A percentile compares a stretch with the other conserved stretches of the same genome.
Conservation (phyloP, 92 coral and sea anemone genomes). For the Paramuricea clavata region DNA sequence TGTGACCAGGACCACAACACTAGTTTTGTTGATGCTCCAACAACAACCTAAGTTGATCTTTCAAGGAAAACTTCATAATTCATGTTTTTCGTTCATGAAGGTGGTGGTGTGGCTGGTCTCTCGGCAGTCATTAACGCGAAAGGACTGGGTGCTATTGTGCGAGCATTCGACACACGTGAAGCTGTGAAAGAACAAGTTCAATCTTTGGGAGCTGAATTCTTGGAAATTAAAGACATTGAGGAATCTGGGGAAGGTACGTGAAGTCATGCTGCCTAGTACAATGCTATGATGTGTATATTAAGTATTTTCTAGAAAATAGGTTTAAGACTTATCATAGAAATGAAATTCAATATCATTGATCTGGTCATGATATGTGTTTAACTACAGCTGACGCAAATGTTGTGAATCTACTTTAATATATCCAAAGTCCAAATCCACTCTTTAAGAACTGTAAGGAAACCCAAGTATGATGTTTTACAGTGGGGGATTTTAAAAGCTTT, state of each 20-base stretch:
- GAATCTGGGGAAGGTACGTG: constrained; percentile 95
- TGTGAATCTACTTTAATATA: too few species aligned
- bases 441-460: too few species aligned
- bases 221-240: constrained; percentile 88
- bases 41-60: too few species aligned
- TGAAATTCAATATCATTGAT: too few species aligned
- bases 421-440: too few species aligned
- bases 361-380: too few species aligned
- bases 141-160: constrained; percentile 98
- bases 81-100: constrained; percentile 36
- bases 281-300: neutral
- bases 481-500: too few species aligned
- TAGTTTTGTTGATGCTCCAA: too few species aligned
- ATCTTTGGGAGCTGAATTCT: constrained; percentile 97
- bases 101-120: constrained; percentile 99
- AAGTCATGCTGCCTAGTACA: neutral
- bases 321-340: too few species aligned
- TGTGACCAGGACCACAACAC: too few species aligned
- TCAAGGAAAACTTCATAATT: neutral
- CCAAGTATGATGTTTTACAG: too few species aligned
- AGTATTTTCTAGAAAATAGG: neutral
- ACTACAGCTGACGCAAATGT: too few species aligned
- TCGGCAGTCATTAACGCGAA: constrained; percentile 92
- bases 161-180: constrained; percentile 92
- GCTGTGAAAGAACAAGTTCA: constrained; percentile 99